Evolutionary conservation across 2,113 vertebrate genomes (phyloP), one percentile per base, ranked within the genome.

Genomic region (Mandrillus leucophaeus): DNA sequence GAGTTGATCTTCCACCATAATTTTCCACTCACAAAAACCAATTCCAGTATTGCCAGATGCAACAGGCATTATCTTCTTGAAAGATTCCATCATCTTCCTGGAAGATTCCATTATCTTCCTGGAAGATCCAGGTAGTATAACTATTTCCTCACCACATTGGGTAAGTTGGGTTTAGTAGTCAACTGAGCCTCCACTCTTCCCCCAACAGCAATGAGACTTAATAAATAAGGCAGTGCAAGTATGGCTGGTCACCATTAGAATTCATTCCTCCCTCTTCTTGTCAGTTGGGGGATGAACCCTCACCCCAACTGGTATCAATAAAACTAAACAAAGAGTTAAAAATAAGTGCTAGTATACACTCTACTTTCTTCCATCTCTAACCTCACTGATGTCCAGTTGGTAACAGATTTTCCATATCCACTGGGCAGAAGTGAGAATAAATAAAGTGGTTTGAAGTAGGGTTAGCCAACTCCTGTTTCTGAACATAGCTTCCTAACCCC

Each of bases 351-450:
- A 85, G 6, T 88, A 23, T 9, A 22, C 30, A 45, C 27, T 76
- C 84, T 25, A 76, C 35, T 76, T 57, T 79, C 9, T 61, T 23
- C 12, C 4, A 22, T 0, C 0, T 2, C 18, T 82, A 20, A 20
- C 70, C 10, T 83, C 40, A n/a, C 16, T 22, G 48, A 50, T 16
- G 25, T 12, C 14, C 27, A 57, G 8, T 55, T 48, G 50, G 23
- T 17, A 89, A 5, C 38, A 86, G 64, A 84, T 50, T 3, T 40
- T 70, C 48, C 6, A 18, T 38, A 57, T 43, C 14, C 35, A 88
- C 0, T 3, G 45, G 16, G 5, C 8, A 83, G 1, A 25, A 55
- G 8, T 40, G 30, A 43, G 8, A 20, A n/a, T 38, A 6, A 12
- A n/a, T 38, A 4, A 50, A 5, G 4, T 11, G 9, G 27, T n/a